Base-by-base conservation (phyloP, 2,888 invertebrate species). In the Minunthozetes semirufus region DNA sequence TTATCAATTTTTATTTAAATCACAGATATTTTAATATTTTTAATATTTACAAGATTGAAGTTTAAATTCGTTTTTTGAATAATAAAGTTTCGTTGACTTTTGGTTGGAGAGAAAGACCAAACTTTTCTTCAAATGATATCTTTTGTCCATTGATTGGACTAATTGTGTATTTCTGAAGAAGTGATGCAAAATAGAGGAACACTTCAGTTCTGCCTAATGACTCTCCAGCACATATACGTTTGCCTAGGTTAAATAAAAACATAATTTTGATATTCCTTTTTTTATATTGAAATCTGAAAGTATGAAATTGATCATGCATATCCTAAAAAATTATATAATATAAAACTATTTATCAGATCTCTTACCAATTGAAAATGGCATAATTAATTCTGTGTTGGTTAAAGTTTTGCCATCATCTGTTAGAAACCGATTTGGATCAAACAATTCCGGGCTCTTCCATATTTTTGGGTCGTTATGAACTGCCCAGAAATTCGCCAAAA, bases 401-500 rank as follows among this genome's bases (percentile, higher is more conserved):
- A n/a, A n/a, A n/a, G n/a, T 63, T 25, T 71, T 74, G 13, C 77
- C 77, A 33, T 79, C 77, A 0, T 72, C 75, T 9, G 76, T 70
- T 0, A 79, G 72, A 61, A 80, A 80, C 1, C 79, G 46, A 22
- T 78, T 76, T 17, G 80, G 79, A 48, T 74, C 75, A 73, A 79
- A 80, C 5, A 63, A 17, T 2, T 76, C 72, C 8, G 79, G 79
- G 38, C 78, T 56, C 0, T 76, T 76, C 77, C 78, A 80, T n/a
- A n/a, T n/a, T n/a, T n/a, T n/a, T n/a, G n/a, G n/a, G n/a, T n/a
- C n/a, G n/a, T n/a, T n/a, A n/a, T 48, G 79, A 0, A 79, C 77
- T 5, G 77, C 77, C 72, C 78, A 76, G n/a, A 80, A 73, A 70
- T 79, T 78, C 33, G 77, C 76, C 11, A 80, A 73, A 25, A 80